Evolutionary conservation across 2,888 invertebrate species (phyloP).

Genomic region (Lordiphosa andalusiaca): DNA sequence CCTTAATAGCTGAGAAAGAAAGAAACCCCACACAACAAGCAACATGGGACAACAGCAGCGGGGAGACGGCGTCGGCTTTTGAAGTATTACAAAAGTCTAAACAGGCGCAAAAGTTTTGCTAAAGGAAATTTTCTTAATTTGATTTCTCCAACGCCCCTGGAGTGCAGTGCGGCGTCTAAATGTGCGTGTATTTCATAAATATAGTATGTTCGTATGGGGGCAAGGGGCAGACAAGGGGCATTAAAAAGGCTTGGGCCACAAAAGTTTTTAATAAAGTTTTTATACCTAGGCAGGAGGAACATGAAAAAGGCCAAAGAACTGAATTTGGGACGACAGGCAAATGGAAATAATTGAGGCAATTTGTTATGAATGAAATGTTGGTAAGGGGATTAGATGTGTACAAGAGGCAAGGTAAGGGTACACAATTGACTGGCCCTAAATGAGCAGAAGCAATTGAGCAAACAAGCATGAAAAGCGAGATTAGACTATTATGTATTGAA

Average conservation of each 20-base stretch:
- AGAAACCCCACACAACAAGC: constrained; percentile 31
- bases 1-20: constrained; percentile 39
- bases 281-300: constrained; percentile 43
- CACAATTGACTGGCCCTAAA: no score
- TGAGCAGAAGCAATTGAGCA: no score
- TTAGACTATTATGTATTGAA: constrained; percentile 2
- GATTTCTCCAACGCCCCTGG: constrained; percentile 70
- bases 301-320: constrained; percentile 13
- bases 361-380: constrained; percentile 53
- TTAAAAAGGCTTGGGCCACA: constrained; percentile 62
- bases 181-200: constrained; percentile 63
- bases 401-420: no score
- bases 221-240: constrained; percentile 37
- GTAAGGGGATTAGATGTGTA: no score
- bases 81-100: constrained; percentile 68
- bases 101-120: constrained; percentile 59
- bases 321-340: constrained; percentile 21
- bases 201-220: constrained; percentile 28
- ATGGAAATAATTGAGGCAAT: constrained; percentile 69
- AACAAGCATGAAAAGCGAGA: no score
- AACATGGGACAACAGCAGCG: constrained; percentile 29
- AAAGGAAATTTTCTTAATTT: constrained; percentile 73
- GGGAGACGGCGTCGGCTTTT: constrained; percentile 20
- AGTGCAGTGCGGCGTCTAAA: constrained; percentile 56
- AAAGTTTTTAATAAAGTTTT: constrained; percentile 76